Base-by-base conservation (phyloP, 2,888 invertebrate genomes). In the Embidobia sp. region DNA sequence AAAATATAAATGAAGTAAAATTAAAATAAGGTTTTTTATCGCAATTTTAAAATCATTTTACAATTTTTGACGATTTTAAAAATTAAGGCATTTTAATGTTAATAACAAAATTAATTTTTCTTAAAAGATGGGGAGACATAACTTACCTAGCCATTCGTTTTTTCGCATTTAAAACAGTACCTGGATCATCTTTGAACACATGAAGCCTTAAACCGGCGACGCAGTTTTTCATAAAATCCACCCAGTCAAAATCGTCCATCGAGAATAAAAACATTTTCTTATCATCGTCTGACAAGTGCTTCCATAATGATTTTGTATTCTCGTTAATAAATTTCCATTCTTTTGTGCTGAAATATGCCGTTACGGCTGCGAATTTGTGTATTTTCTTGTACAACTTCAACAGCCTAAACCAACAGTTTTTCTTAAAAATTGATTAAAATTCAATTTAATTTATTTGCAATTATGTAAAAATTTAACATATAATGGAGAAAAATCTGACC, bases 341-440 rank as follows among this genome's bases (percentile, higher is more conserved):
- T 33, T 89, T 87, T 4, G 87, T 88, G 22, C 91, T 90, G 82
- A 92, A 92, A 84, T 90, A 91, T n/a, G 90, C 85, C 49, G 92
- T 86, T 0, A 89, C 87, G 11, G 85, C 84, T 19, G 90, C 85
- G 4, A 90, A 90, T 76, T 90, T 89, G 79, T 91, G 91, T 55
- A 92, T 88, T 79, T 90, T 90, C 66, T 87, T 90, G 80, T 91
- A 91, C 10, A 90, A 86, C 78, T 89, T 90, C 42, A 91, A 87
- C 85, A 91, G 88, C 77, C 91, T 91, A 77, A 40, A 15, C 3
- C 3, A 6, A 22, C 22, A 22, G n/a, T n/a, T n/a, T n/a, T n/a
- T n/a, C n/a, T n/a, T n/a, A n/a, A n/a, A n/a, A 59, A 35, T 89
- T 88, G 18, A n/a, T 31, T 4, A 22, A 22, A 22, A 22, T 22